phyloP scores from a whole-genome alignment of 2,888 invertebrate species.

The Punctoribates punctum region DNA sequence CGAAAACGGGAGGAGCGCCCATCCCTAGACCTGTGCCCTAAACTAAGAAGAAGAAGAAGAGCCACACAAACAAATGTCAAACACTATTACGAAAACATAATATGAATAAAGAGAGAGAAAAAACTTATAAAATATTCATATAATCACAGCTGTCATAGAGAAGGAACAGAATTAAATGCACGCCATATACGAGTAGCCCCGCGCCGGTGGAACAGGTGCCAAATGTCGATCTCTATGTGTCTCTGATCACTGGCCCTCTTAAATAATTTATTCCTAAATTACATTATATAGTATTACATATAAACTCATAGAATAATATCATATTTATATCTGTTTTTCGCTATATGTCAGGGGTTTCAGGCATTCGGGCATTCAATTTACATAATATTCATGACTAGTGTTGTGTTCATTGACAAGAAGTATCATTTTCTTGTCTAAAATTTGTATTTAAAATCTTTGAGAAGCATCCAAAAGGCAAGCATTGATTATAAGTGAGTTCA shows the following conservation, averaged over 20 bases:
- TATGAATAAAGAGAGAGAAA: not conserved
- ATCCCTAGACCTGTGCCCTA: not conserved
- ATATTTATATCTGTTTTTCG: not conserved
- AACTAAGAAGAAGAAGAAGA: not conserved
- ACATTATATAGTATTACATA: not conserved
- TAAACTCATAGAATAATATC: not conserved
- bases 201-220: not conserved
- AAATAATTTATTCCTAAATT: not conserved
- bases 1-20: not conserved
- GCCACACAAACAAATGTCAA: not conserved
- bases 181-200: not conserved
- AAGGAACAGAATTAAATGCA: not conserved
- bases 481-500: too few species aligned
- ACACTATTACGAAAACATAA: not conserved
- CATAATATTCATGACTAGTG: not conserved
- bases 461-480: too few species aligned
- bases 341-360: too few species aligned
- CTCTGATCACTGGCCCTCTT: not conserved
- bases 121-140: not conserved
- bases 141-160: not conserved
- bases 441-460: too few species aligned
- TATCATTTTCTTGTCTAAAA: not conserved
- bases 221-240: not conserved
- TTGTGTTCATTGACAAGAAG: not conserved
- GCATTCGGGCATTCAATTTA: not conserved